These are phyloP conservation scores for Rhinoderma darwinii DNA, from an alignment of 2,113 vertebrate genomes.

Conservation along the genomic window DNA sequence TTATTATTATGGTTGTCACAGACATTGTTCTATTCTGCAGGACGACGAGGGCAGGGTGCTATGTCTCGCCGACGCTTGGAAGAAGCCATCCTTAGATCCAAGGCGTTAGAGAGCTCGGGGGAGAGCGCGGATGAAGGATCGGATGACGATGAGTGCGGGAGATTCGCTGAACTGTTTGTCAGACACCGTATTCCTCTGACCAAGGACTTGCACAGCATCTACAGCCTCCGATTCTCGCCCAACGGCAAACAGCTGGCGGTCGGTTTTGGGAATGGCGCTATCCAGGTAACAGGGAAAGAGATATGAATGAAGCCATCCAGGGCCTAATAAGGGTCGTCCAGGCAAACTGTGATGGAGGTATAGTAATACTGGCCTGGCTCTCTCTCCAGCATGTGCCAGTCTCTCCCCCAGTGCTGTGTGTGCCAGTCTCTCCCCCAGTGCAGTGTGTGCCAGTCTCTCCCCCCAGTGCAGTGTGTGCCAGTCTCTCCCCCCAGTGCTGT, in stretches of 20 bases:
- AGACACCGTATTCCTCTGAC: constrained; percentile 38
- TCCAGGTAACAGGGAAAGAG: constrained; percentile 53
- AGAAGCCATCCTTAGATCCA: constrained; percentile 43
- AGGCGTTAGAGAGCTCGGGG: constrained; percentile 12
- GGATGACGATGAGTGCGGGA: background rate
- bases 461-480: too few species aligned
- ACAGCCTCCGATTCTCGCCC: constrained; percentile 57
- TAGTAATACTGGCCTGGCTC: too few species aligned
- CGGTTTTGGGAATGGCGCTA: constrained; percentile 61
- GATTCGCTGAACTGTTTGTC: constrained; percentile 3
- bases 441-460: too few species aligned
- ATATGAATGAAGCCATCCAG: background rate
- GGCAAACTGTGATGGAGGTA: too few species aligned
- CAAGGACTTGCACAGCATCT: constrained; percentile 59
- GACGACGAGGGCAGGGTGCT: background rate
- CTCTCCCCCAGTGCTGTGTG: too few species aligned
- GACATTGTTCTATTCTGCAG: background rate
- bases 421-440: too few species aligned
- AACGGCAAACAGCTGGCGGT: constrained; percentile 44
- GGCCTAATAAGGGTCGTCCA: too few species aligned
- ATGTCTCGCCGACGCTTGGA: constrained; percentile 53
- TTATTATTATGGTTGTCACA: too few species aligned
- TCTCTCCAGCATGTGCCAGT: too few species aligned
- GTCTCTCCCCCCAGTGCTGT: too few species aligned
- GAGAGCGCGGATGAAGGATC: constrained; percentile 29